A percentile compares a stretch with the other conserved stretches of the same genome.
Conservation (phyloP, 2,797 vertebrate species). For the Pseudomugil gertrudae region DNA sequence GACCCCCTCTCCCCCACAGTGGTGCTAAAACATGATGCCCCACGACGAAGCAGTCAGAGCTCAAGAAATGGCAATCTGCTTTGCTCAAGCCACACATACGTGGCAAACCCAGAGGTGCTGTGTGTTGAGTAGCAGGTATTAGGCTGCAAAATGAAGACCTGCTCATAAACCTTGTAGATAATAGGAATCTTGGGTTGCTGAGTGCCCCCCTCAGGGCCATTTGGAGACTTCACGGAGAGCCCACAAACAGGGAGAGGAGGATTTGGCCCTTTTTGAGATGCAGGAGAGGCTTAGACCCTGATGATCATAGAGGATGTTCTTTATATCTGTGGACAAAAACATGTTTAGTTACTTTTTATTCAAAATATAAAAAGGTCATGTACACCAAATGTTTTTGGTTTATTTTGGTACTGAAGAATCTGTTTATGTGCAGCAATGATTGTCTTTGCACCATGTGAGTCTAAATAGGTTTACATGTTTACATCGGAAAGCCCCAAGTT, state of each 20-base stretch:
- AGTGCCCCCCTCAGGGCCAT: slow-evolving; percentile 64
- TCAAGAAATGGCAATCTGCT: slow-evolving; percentile 55
- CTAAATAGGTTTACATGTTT: slow-evolving; percentile 65
- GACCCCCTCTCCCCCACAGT: slow-evolving; percentile 56
- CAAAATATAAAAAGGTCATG: slow-evolving; percentile 17
- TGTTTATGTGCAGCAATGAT: slow-evolving; percentile 34
- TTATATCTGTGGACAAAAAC: slow-evolving; percentile 26
- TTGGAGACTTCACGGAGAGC: slow-evolving; percentile 64
- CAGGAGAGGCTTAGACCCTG: slow-evolving; percentile 59
- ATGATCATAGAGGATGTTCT: slow-evolving; percentile 51
- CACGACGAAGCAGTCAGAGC: slow-evolving; percentile 42
- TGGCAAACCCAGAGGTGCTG: slow-evolving; percentile 45
- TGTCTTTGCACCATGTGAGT: slow-evolving; percentile 41
- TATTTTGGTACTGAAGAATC: slow-evolving; percentile 32
- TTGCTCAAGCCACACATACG: slow-evolving; percentile 38
- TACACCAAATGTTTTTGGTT: slow-evolving; percentile 29
- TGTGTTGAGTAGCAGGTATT: slow-evolving; percentile 68
- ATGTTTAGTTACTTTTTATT: slow-evolving; percentile 33
- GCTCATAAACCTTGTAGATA: slow-evolving; percentile 68
- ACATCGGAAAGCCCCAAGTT: slow-evolving; percentile 68
- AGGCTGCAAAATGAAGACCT: slow-evolving; percentile 72
- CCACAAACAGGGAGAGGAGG: slow-evolving; percentile 64
- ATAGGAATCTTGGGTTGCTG: slow-evolving; percentile 73
- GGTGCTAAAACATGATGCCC: slow-evolving; percentile 66
- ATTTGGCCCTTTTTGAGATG: slow-evolving; percentile 67